Base-by-base conservation (phyloP, 2,113 vertebrate species). In the Arothron firmamentum region DNA sequence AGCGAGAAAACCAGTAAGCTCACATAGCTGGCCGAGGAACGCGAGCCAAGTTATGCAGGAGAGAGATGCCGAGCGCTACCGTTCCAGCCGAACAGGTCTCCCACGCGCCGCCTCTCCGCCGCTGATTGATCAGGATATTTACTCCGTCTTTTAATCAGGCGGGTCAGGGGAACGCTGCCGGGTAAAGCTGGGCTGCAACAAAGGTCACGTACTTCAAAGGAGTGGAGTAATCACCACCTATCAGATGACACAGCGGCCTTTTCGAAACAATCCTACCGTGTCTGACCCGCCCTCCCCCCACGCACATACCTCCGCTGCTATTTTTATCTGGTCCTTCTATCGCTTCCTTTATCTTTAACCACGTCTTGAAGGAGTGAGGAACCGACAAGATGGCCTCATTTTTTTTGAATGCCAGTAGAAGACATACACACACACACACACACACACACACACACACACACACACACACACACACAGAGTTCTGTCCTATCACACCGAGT, bases 401-500 rank as follows among this genome's bases (percentile, higher is more conserved):
- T 38, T 38, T 38, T 38, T 9, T 38, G 34, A 12, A 12, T 38
- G 10, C 34, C 34, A 12, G 34, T 38, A 9, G 9, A 11, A 23
- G 38, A 52, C 25, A 49, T 18, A 21, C 19, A 43, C 47, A 9
- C 6, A 11, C 16, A 23, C 55, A 52, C 38, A 52, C 25, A 49
- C 25, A 21, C 19, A 43, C 47, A 1, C 34, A 2, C 16, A 23
- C 55, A 52, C 34, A 61, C 50, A 56, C 45, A 20, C 60, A 47
- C 15, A 52, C 49, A 52, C 54, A 46, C 23, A 52, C 41, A 49
- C 25, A 21, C 19, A 42, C 47, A 52, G 72, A 59, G 51, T 69
- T 69, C 63, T 70, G 69, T 77, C 43, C 25, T 56, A 64, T 83
- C 77, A 83, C 65, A 82, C 75, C 59, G 70, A 67, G 64, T 67